Evolutionary conservation across 2,797 vertebrate species (phyloP), one percentile per base, ranked within the genome.

Genomic region (Coregonus suidteri): DNA sequence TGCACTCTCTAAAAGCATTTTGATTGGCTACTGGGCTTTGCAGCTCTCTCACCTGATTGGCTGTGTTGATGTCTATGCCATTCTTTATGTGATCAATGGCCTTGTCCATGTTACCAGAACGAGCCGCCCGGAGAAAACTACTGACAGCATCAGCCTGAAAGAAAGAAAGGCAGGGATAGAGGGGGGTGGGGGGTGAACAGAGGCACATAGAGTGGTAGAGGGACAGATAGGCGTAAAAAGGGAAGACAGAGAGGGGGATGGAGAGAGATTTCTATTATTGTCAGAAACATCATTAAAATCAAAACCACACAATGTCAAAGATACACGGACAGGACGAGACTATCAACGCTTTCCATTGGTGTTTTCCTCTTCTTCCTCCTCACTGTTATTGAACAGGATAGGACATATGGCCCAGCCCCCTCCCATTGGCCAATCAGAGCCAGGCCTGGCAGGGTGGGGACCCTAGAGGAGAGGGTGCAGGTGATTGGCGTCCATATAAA

Each of bases 101-200:
- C 94, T 98, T 99, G 91, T 99, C 98, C 94, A 99, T 91, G 90
- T 99, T 99, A 72, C 98, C 98, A 1, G 98, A 98, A 80, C 98
- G 95, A 66, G 97, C 97, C 20, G 98, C 98, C 86, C 97, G 94
- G 88, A 99, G 93, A 85, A 99, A 99, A 91, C 98, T 99, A 92
- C 96, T 98, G 34, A 96, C 96, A 91, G 97, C 96, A 90, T 98
- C 97, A 0, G 96, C 96, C 98, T 99, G 80, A 75, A 69, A 81
- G 65, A 83, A 66, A 47, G 41, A 84, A 83, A 54, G 65, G 76
- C 72, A 53, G 86, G 84, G 87, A 91, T 90, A 87, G 86, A 84
- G 90, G 79, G 41, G 82, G 87, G 25, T 37, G 53, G 9, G 90
- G 80, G 86, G 83, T 75, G 87, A 77, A 81, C 76, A 80, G 84